These are phyloP conservation scores for Choristoneura rosaceana DNA, from an alignment of 2,888 invertebrate species.

Conservation along the genomic window DNA sequence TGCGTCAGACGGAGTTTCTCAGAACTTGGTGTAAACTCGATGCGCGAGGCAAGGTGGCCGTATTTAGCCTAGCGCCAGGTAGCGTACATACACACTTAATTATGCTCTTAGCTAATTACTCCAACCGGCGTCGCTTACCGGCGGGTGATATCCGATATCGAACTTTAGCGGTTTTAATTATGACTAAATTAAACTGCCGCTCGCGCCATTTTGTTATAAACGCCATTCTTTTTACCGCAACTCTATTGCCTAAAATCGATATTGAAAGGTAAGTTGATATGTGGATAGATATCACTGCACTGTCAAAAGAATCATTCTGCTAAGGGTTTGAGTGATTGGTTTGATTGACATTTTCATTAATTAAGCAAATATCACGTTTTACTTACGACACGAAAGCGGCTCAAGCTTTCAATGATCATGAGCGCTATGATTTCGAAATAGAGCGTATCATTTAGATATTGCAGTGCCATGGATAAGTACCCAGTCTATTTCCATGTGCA, in stretches of 20 bases:
- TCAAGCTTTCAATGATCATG: constrained; percentile 22
- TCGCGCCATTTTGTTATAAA: constrained; percentile 2
- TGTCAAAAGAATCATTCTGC: not conserved
- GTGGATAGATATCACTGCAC: not conserved
- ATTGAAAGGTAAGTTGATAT: not conserved
- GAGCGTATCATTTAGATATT: constrained; percentile 45
- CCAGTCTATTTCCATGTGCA: constrained; percentile 59
- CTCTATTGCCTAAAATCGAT: not conserved
- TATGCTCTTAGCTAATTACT: constrained; percentile 40
- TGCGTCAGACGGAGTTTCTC: constrained; percentile 79
- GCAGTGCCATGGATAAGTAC: constrained; percentile 52
- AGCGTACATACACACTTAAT: constrained; percentile 37
- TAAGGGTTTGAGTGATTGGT: not conserved
- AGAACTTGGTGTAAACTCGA: constrained; percentile 74
- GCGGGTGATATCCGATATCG: constrained; percentile 36
- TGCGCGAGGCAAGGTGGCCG: constrained; percentile 62
- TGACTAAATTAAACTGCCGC: constrained; percentile 17
- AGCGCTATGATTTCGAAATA: constrained; percentile 28
- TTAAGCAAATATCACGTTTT: not conserved
- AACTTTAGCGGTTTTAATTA: constrained; percentile 31
- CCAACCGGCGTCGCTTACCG: constrained; percentile 31
- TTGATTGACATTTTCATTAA: constrained; percentile 1
- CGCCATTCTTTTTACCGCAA: constrained; percentile 1
- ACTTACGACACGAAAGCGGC: not conserved
- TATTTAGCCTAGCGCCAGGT: constrained; percentile 63